Conservation (phyloP, 2,113 vertebrate genomes). For the rabbit (Oryctolagus cuniculus) region mOryCun1.1 NC_091440.1:20653501-20654000, state of each 20-base stretch:
- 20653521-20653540: neutral
- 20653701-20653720: neutral
- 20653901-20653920: neutral
- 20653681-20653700: neutral
- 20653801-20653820: neutral
- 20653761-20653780: neutral
- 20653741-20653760: neutral
- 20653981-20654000: neutral
- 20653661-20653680: neutral
- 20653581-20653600: neutral
- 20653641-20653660: neutral
- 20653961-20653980: neutral
- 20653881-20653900: neutral
- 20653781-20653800: neutral
- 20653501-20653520: neutral
- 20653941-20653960: neutral
- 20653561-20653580: no score
- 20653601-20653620: neutral
- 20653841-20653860: neutral
- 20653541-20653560: no score
- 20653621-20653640: neutral
- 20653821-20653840: neutral
- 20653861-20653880: neutral
- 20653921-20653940: no score
- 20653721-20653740: neutral